Conservation (phyloP, 2,797 vertebrate genomes). For the Columba guinea region DNA sequence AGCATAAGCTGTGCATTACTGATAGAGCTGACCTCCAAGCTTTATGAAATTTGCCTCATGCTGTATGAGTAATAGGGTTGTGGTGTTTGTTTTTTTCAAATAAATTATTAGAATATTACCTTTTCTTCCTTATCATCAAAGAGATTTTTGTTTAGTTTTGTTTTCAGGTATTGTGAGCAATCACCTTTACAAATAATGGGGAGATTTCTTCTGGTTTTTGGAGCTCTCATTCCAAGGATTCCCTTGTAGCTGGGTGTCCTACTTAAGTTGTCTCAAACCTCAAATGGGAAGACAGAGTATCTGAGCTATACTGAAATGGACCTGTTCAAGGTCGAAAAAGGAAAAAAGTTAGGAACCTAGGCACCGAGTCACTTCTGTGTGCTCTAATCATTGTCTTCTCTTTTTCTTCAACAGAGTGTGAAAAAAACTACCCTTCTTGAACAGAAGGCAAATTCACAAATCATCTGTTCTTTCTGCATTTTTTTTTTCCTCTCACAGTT, state of each 20-base stretch:
- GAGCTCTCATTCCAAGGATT: neutral
- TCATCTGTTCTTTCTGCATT: neutral
- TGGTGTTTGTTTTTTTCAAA: neutral
- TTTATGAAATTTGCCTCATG: neutral
- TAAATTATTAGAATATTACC: neutral
- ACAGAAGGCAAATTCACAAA: neutral
- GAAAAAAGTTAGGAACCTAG: neutral
- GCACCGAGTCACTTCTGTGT: neutral
- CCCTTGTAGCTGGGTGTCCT: neutral
- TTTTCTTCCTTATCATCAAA: neutral
- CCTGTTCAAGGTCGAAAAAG: neutral
- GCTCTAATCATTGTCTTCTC: neutral
- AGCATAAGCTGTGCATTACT: neutral
- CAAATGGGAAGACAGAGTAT: neutral
- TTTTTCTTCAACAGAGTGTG: neutral
- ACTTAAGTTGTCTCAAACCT: neutral
- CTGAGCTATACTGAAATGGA: neutral
- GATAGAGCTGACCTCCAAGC: neutral
- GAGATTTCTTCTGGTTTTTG: neutral
- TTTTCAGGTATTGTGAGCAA: neutral
- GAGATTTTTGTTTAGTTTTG: neutral
- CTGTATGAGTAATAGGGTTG: neutral
- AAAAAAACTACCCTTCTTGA: neutral
- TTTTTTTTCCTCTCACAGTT: neutral
- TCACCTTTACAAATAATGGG: neutral